Evolutionary conservation across 2,888 invertebrate genomes (phyloP).

Genomic region (Shargacucullia verbasci): DNA sequence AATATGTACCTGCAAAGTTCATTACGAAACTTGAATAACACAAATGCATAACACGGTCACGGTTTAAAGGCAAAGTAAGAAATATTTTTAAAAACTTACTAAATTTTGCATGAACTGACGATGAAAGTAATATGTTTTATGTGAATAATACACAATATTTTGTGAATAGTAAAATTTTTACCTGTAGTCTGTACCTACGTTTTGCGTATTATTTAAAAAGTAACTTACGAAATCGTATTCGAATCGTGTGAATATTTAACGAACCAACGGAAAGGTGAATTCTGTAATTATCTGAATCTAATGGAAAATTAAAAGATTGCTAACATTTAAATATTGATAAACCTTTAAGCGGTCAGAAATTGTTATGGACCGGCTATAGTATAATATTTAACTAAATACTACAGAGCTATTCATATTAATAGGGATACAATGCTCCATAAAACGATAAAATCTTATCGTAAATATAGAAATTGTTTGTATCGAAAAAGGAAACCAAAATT

Average conservation of each 20-base stretch:
- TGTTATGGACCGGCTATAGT: too few species aligned
- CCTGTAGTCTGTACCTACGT: neutral
- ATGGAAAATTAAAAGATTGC: slow-evolving; percentile 35
- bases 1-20: slow-evolving; percentile 57
- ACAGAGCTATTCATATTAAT: neutral
- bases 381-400: too few species aligned
- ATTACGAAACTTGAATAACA: slow-evolving; percentile 73
- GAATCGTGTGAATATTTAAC: slow-evolving; percentile 29
- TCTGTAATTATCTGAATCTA: slow-evolving; percentile 35
- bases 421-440: slow-evolving; percentile 2
- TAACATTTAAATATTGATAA: slow-evolving; percentile 19
- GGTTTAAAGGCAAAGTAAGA: slow-evolving; percentile 59
- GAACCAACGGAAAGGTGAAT: slow-evolving; percentile 18
- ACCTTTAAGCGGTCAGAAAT: neutral
- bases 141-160: slow-evolving; percentile 16
- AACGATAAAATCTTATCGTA: slow-evolving; percentile 4
- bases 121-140: slow-evolving; percentile 30
- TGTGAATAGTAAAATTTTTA: slow-evolving; percentile 5
- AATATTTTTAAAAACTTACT: slow-evolving; percentile 50
- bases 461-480: slow-evolving; percentile 2
- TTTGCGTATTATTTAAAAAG: slow-evolving; percentile 46
- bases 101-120: slow-evolving; percentile 22
- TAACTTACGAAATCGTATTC: slow-evolving; percentile 36
- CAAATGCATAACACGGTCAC: slow-evolving; percentile 71
- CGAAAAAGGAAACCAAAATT: slow-evolving; percentile 21